Evolutionary conservation across 2,888 invertebrate genomes (phyloP).

Genomic region (Pediacus dermestoides): DNA sequence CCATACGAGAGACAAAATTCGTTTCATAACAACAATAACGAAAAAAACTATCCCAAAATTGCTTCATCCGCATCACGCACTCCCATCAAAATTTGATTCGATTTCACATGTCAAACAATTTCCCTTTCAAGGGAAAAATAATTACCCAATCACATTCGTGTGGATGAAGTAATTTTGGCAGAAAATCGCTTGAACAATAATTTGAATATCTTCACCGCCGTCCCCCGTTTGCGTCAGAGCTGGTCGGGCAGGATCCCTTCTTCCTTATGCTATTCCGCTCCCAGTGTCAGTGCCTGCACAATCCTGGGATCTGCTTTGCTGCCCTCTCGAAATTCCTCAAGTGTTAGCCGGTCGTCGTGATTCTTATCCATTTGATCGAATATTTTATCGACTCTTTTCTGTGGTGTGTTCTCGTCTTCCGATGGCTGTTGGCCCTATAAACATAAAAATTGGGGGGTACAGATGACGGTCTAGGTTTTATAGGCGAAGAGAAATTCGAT

Average conservation of each 20-base stretch:
- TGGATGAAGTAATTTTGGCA: slow-evolving; percentile 18
- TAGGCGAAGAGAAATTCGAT: too few relatives aligned
- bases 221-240: slow-evolving; percentile 35
- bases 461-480: too few relatives aligned
- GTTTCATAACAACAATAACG: slow-evolving; percentile 3
- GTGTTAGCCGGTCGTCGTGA: slow-evolving; percentile 91
- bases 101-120: slow-evolving; percentile 8
- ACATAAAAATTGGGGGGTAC: slow-evolving; percentile 3
- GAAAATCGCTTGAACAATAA: slow-evolving; percentile 9
- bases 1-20: slow-evolving; percentile 4
- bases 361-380: slow-evolving; percentile 99
- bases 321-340: slow-evolving; percentile 96
- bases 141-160: slow-evolving; percentile 11
- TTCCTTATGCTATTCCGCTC: slow-evolving; percentile 61
- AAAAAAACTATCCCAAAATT: slow-evolving; percentile 12
- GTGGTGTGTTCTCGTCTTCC: slow-evolving; percentile 88
- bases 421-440: slow-evolving; percentile 84
- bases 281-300: slow-evolving; percentile 89
- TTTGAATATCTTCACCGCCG: not conserved
- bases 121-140: not conserved
- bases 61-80: slow-evolving; percentile 8
- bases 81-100: slow-evolving; percentile 5
- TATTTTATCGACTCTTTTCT: slow-evolving; percentile 96
- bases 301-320: slow-evolving; percentile 98
- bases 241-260: slow-evolving; percentile 42